Evolutionary conservation across 2,888 invertebrate genomes (phyloP).

Genomic region (Luperina nickerlii): DNA sequence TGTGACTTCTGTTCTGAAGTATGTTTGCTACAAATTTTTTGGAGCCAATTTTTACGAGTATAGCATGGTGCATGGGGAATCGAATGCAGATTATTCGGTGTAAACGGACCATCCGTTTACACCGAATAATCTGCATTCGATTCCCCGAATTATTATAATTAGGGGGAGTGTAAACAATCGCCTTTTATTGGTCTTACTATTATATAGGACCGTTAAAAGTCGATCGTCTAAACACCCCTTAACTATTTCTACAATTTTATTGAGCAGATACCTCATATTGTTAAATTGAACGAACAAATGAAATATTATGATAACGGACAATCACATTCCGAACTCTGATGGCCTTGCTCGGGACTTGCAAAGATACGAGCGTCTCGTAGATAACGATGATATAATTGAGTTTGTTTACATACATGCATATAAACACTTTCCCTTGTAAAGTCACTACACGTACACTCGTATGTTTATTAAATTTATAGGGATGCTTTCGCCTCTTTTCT

Average conservation of each 20-base stretch:
- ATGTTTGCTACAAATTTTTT: not conserved
- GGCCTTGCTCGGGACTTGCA: slow-evolving; percentile 54
- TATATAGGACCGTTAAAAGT: not conserved
- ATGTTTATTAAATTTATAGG: slow-evolving; percentile 22
- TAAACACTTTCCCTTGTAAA: slow-evolving; percentile 52
- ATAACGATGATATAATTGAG: slow-evolving; percentile 57
- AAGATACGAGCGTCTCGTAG: slow-evolving; percentile 53
- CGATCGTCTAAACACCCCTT: slow-evolving; percentile 34
- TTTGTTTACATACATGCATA: slow-evolving; percentile 49
- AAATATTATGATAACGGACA: slow-evolving; percentile 65
- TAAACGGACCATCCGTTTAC: no score
- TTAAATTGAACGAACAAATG: slow-evolving; percentile 62
- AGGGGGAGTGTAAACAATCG: no score
- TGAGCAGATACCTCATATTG: slow-evolving; percentile 43
- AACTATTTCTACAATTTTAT: slow-evolving; percentile 68
- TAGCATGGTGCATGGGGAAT: not conserved
- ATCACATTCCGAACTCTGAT: slow-evolving; percentile 56
- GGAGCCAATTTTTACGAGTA: not conserved
- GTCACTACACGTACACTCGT: slow-evolving; percentile 32
- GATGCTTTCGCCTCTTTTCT: not conserved
- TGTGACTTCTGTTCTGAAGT: not conserved
- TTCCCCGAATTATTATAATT: not conserved
- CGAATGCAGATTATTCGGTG: no score
- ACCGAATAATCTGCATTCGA: not conserved
- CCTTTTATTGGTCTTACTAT: not conserved